Evolutionary conservation across 1,140 invertebrate species (phyloP).

Genomic region (Drosophila tani): DNA sequence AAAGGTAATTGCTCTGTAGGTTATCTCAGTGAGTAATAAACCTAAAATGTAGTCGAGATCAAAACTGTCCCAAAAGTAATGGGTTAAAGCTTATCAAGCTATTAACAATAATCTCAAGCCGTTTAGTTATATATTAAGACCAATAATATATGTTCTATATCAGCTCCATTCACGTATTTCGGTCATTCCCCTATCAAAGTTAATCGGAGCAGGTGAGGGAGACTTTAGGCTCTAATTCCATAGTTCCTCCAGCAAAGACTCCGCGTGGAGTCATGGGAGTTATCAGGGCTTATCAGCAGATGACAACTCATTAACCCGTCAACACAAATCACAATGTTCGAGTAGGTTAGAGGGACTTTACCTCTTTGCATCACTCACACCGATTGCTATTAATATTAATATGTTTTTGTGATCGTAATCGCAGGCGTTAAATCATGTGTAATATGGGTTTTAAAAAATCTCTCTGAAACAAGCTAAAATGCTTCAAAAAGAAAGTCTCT

Average conservation of each 20-base stretch:
- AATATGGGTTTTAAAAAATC: neutral
- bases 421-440: neutral
- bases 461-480: neutral
- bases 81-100: neutral
- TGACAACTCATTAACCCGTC: constrained; percentile 16
- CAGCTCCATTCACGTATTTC: neutral
- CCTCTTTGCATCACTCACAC: neutral
- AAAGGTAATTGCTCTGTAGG: neutral
- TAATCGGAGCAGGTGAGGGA: neutral
- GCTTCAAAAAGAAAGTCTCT: neutral
- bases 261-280: constrained; percentile 10
- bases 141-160: constrained; percentile 8
- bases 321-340: constrained; percentile 1
- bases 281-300: constrained; percentile 23
- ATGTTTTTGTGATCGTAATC: neutral
- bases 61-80: neutral
- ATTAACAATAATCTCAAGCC: constrained; percentile 15
- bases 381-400: constrained; percentile 5
- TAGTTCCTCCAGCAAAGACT: neutral
- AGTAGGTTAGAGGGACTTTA: neutral
- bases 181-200: constrained; percentile 1
- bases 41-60: neutral
- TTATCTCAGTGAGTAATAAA: constrained; percentile 15
- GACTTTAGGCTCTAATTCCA: constrained; percentile 1
- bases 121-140: constrained; percentile 9